Evolutionary conservation across 2,888 invertebrate genomes (phyloP), one percentile per base, ranked within the genome.

Genomic region (Drosophila anomalata): DNA sequence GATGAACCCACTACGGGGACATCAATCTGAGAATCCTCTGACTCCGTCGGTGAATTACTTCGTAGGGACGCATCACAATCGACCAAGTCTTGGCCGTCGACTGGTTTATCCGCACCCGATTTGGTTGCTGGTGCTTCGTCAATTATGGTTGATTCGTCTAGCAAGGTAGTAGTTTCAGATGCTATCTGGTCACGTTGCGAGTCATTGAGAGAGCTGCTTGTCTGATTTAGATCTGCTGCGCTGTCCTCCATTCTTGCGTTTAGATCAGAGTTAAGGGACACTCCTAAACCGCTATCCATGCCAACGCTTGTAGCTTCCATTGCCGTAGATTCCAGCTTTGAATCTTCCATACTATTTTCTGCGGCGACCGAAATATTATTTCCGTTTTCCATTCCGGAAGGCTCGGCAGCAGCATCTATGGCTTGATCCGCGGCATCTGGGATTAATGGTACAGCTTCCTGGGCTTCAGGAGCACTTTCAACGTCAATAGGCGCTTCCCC

Each of bases 51-150:
- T 17, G 7, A 9, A 33, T 12, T 42, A 17, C 1, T 36, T 8
- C 9, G 36, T 36, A 11, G 12, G 11, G 14, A 14, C 22, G 5
- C 22, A 24, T 24, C 4, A 24, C 22, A 24, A 3, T 24, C 22
- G 22, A 24, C 22, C 22, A 5, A 24, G 22, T 24, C 22, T 24
- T 24, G 5, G 14, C 26, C 8, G 14, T 11, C 1, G 8, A 0
- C 26, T 12, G 17, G n/a, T 11, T 8, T 24, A 44, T 56, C 22
- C 44, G 57, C 59, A 33, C n/a, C 7, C n/a, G 31, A 14, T 12
- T 55, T 6, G 5, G n/a, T n/a, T 8, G 22, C 46, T 5, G 24
- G 24, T 22, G 41, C 41, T 54, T 67, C 41, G 53, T 54, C 62
- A 42, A 33, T 14, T 41, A 48, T 26, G 8, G 12, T 47, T 8